Conservation (phyloP, 2,888 invertebrate species). For the Apodemia mormo region DNA sequence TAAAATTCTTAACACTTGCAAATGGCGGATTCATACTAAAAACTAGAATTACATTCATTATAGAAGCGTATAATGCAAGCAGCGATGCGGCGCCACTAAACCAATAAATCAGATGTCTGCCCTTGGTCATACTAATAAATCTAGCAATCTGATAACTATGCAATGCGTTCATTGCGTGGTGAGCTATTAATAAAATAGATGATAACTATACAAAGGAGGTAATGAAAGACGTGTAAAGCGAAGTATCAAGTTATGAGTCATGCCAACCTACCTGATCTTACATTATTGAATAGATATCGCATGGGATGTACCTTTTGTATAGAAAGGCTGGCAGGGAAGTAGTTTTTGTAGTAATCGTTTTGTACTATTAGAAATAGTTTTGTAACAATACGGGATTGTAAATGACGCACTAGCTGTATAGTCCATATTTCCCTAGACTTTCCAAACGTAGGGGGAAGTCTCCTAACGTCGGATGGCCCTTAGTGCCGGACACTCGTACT, state of each 20-base stretch:
- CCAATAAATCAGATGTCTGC: slow-evolving; percentile 52
- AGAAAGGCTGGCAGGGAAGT: neutral
- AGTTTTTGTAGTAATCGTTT: neutral
- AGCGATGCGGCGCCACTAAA: slow-evolving; percentile 52
- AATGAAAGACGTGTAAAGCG: neutral
- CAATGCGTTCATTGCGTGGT: slow-evolving; percentile 16
- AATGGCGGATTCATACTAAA: slow-evolving; percentile 37
- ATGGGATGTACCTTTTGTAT: neutral
- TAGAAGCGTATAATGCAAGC: slow-evolving; percentile 48
- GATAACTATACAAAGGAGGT: neutral
- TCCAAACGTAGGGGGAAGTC: no score
- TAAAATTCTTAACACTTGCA: neutral
- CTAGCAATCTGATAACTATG: slow-evolving; percentile 29
- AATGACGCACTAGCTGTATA: no score
- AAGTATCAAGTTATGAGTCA: neutral
- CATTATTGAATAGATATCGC: slow-evolving; percentile 2
- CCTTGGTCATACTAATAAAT: slow-evolving; percentile 38
- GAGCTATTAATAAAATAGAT: slow-evolving; percentile 5
- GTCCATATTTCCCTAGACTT: no score
- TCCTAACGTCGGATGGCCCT: no score
- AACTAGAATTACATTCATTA: slow-evolving; percentile 49
- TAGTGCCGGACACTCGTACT: no score
- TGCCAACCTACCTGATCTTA: neutral
- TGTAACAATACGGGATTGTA: neutral
- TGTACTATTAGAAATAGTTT: neutral